phyloP scores from a whole-genome alignment of 2,888 invertebrate genomes.

The Plagiodera versicolora region DNA sequence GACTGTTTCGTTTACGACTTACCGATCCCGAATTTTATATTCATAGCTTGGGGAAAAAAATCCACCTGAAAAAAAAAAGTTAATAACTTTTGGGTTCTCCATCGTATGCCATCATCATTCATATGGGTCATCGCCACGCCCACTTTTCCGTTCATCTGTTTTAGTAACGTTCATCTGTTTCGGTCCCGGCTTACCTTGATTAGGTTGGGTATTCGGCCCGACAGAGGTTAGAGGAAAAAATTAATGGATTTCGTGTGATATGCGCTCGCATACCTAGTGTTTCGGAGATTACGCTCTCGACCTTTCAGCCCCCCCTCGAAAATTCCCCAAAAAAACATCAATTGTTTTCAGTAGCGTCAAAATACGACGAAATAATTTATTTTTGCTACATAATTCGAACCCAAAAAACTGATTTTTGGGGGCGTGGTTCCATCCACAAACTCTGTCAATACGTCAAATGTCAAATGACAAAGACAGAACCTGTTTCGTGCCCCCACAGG shows the following conservation, averaged over 20 bases:
- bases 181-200: conserved; percentile 31
- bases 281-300: not conserved
- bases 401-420: no score
- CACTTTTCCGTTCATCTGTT: conserved; percentile 30
- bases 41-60: conserved; percentile 28
- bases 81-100: conserved; percentile 37
- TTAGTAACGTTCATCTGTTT: conserved; percentile 28
- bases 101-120: conserved; percentile 34
- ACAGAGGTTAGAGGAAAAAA: conserved; percentile 24
- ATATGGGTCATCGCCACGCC: conserved; percentile 34
- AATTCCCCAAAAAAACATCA: no score
- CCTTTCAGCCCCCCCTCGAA: not conserved
- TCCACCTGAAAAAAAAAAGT: conserved; percentile 35
- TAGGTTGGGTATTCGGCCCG: conserved; percentile 24
- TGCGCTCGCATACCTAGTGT: conserved; percentile 9
- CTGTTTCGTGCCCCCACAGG: no score
- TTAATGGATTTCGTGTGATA: conserved; percentile 24
- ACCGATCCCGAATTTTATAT: conserved; percentile 31
- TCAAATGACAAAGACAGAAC: no score
- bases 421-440: no score
- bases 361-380: no score
- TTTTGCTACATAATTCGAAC: no score
- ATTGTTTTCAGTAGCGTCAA: no score
- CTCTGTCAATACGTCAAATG: no score
- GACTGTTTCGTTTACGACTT: conserved; percentile 25